phyloP scores from a whole-genome alignment of 92 coral and sea anemone genomes.

The Ricordea florida region DNA sequence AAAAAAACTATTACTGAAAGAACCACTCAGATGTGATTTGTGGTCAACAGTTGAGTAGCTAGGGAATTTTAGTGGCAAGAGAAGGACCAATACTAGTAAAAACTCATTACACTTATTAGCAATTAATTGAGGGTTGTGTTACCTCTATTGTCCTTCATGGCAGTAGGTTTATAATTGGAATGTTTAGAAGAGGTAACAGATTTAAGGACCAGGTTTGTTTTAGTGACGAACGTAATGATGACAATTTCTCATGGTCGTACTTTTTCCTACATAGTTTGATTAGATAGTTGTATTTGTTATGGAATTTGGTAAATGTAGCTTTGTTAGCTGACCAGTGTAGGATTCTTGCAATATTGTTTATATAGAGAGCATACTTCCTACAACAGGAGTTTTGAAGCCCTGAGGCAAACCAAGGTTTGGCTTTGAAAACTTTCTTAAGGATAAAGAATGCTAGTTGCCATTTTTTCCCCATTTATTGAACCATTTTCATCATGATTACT shows the following conservation, averaged over 20 bases:
- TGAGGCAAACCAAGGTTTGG: conserved; percentile 5
- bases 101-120: too few relatives aligned
- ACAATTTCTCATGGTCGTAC: neutral
- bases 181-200: neutral
- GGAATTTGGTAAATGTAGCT: neutral
- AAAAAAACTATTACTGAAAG: neutral
- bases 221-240: neutral
- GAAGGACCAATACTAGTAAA: neutral
- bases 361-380: neutral
- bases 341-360: neutral
- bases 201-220: neutral
- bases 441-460: too few relatives aligned
- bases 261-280: neutral
- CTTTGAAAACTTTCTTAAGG: neutral
- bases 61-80: neutral
- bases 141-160: neutral
- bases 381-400: conserved; percentile 8
- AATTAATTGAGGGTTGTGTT: neutral
- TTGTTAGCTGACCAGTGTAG: conserved; percentile 1
- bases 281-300: neutral
- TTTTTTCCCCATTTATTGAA: too few relatives aligned
- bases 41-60: neutral
- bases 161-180: neutral
- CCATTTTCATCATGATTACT: too few relatives aligned
- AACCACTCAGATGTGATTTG: neutral